phyloP scores from a whole-genome alignment of 64 coral and sea anemone genomes.

The Porites lutea region DNA sequence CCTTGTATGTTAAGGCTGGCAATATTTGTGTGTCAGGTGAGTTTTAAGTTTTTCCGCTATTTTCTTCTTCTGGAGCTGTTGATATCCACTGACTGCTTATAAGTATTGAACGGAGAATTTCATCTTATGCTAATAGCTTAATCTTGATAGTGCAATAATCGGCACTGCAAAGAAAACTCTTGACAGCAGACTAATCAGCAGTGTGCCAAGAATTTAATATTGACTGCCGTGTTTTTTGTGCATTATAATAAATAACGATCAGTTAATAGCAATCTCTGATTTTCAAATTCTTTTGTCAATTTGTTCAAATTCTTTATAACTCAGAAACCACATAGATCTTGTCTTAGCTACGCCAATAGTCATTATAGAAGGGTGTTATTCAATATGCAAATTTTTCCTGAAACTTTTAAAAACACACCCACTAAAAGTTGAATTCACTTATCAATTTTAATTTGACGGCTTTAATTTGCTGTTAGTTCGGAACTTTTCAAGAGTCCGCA shows the following conservation, averaged over 20 bases:
- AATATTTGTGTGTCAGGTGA: too few relatives aligned
- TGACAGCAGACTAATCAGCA: neutral
- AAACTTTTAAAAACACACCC: constrained; percentile 4
- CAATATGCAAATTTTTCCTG: neutral
- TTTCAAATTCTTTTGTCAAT: neutral
- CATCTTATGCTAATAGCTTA: neutral
- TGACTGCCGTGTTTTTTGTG: too few relatives aligned
- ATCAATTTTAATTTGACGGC: constrained; percentile 58
- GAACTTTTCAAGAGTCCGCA: constrained; percentile 22
- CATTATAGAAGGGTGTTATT: too few relatives aligned
- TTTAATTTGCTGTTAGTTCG: constrained; percentile 42
- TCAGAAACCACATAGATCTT: neutral
- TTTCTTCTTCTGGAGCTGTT: neutral
- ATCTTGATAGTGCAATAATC: neutral
- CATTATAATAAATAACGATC: neutral
- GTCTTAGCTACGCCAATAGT: neutral
- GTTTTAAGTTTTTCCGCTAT: too few relatives aligned
- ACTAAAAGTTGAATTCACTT: constrained; percentile 22
- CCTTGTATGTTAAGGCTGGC: too few relatives aligned
- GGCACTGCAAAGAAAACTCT: constrained; percentile 1
- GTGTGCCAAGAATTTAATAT: neutral
- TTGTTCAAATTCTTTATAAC: neutral
- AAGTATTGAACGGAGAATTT: neutral
- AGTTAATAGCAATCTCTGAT: neutral
- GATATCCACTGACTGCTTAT: neutral